A percentile compares a stretch with the other conserved stretches of the same genome.
phyloP scores from a whole-genome alignment of 1,140 invertebrate genomes.

The Schmidtea mediterranea region DNA sequence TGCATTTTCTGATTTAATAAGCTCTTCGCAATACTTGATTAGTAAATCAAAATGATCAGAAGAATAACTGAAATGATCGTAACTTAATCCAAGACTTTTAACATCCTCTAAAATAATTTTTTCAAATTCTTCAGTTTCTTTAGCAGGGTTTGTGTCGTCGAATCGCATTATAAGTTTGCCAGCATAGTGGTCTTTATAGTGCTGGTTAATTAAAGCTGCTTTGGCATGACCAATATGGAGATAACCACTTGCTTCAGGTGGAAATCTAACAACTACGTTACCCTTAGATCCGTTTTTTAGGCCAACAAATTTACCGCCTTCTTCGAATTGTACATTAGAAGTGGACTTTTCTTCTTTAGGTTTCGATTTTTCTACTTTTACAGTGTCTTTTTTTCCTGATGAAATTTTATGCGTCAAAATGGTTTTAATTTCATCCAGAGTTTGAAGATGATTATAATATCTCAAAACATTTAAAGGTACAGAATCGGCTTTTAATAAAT shows the following conservation, averaged over 20 bases:
- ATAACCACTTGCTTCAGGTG: conserved; percentile 78
- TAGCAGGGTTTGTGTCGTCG: conserved; percentile 97
- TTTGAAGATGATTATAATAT: too few relatives aligned
- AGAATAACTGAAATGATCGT: conserved; percentile 71
- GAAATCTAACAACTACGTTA: conserved; percentile 74
- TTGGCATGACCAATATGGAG: conserved; percentile 97
- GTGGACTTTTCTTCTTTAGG: too few relatives aligned
- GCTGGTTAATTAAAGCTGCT: conserved; percentile 83
- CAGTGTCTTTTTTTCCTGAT: too few relatives aligned
- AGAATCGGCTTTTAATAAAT: too few relatives aligned
- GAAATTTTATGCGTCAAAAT: too few relatives aligned
- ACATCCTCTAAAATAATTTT: conserved; percentile 77
- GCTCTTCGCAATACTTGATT: conserved; percentile 53
- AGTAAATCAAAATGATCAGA: conserved; percentile 87
- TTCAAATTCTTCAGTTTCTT: conserved; percentile 93
- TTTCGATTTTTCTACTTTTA: too few relatives aligned
- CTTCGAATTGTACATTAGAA: conserved; percentile 11
- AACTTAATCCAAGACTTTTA: conserved; percentile 59
- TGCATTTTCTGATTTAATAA: conserved; percentile 60
- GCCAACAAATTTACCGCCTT: conserved; percentile 82
- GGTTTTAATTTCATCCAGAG: too few relatives aligned
- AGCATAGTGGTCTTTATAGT: conserved; percentile 71
- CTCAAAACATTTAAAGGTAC: too few relatives aligned
- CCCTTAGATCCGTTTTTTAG: conserved; percentile 78
- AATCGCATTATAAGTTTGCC: conserved; percentile 91